Evolutionary conservation across 2,888 invertebrate genomes (phyloP).

Genomic region (Hoplodrina ambigua): DNA sequence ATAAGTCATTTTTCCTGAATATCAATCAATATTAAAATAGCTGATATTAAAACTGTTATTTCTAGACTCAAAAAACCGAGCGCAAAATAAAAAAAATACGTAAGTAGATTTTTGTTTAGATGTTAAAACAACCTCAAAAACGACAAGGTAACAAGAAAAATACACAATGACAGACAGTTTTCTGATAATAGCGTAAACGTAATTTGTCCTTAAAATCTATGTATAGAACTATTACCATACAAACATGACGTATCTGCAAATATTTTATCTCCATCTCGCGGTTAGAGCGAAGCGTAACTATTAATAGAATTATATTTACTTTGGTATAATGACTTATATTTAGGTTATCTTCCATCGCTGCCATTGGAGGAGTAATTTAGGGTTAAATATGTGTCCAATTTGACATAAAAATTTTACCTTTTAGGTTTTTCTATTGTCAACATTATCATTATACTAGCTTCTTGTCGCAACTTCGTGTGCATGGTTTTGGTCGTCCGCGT

Average conservation of each 20-base stretch:
- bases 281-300: conserved; percentile 22
- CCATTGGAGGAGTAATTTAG: conserved; percentile 5
- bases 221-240: conserved; percentile 39
- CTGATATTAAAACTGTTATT: conserved; percentile 1
- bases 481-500: not conserved
- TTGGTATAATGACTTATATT: conserved; percentile 44
- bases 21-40: not conserved
- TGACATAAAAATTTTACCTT: no score
- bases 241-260: conserved; percentile 42
- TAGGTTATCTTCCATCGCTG: conserved; percentile 25
- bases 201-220: conserved; percentile 44
- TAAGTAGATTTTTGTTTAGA: conserved; percentile 28
- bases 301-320: conserved; percentile 44
- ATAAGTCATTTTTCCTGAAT: not conserved
- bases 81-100: conserved; percentile 16
- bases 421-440: no score
- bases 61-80: conserved; percentile 22
- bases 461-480: no score
- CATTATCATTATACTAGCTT: no score
- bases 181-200: conserved; percentile 16
- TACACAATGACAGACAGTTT: conserved; percentile 34
- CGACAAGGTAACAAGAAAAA: conserved; percentile 18
- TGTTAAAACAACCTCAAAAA: conserved; percentile 19
- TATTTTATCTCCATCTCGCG: conserved; percentile 47
- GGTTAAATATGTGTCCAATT: not conserved